phyloP scores from a whole-genome alignment of 1,140 invertebrate species.

The Drosophila truncata region DNA sequence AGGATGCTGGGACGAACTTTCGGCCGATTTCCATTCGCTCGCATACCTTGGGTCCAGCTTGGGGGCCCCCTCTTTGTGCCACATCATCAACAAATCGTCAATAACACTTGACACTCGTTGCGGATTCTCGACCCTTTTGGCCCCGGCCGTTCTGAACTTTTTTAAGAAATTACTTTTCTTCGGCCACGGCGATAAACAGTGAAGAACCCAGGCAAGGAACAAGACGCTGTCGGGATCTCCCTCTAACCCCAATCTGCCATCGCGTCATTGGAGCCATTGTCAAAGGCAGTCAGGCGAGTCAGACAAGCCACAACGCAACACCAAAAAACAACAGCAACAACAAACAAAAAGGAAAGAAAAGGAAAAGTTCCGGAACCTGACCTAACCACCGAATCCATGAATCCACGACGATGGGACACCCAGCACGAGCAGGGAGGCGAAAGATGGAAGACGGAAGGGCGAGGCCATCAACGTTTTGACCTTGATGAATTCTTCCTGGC shows the following conservation, averaged over 20 bases:
- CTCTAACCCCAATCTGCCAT: constrained; percentile 6
- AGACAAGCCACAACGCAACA: constrained; percentile 38
- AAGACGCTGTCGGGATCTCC: constrained; percentile 21
- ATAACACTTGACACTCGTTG: constrained; percentile 79
- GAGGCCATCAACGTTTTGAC: constrained; percentile 69
- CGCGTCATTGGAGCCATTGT: constrained; percentile 59
- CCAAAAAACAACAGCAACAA: constrained; percentile 8
- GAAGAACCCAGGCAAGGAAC: constrained; percentile 16
- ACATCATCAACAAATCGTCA: constrained; percentile 83
- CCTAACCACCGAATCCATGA: constrained; percentile 46
- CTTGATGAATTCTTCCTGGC: constrained; percentile 58
- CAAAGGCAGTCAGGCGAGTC: constrained; percentile 51
- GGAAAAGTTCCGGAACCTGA: constrained; percentile 55
- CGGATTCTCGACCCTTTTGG: constrained; percentile 51
- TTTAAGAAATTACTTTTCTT: constrained; percentile 77
- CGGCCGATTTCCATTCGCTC: constrained; percentile 32
- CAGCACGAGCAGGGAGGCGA: constrained; percentile 5
- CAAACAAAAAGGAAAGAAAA: constrained; percentile 5
- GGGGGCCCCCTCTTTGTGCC: constrained; percentile 54
- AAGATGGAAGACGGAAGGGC: constrained; percentile 8
- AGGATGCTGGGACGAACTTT: constrained; percentile 42
- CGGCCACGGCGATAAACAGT: constrained; percentile 59
- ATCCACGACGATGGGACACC: constrained; percentile 17
- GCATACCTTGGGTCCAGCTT: constrained; percentile 9
- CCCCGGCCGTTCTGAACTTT: constrained; percentile 51